Conservation (phyloP, 1,140 invertebrate genomes). For the Gerris buenoi region DNA sequence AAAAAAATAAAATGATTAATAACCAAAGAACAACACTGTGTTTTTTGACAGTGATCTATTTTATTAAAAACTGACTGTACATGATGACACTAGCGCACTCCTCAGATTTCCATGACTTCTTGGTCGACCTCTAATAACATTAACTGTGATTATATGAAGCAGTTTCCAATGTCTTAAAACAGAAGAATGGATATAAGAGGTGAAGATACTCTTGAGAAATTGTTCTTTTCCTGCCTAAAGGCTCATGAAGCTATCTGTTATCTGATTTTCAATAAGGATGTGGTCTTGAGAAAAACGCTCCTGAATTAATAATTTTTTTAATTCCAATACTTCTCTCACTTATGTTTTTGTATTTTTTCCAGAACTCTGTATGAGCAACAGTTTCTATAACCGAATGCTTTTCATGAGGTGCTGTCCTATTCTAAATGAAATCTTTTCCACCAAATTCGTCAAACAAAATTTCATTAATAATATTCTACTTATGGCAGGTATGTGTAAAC, state of each 20-base stretch:
- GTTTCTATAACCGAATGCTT: not conserved
- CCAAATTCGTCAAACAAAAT: not conserved
- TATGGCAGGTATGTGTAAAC: not conserved
- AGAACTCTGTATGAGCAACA: not conserved
- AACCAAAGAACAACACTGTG: too few relatives aligned
- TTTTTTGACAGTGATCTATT: too few relatives aligned
- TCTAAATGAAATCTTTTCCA: not conserved
- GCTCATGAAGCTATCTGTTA: too few relatives aligned
- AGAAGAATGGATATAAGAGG: not conserved
- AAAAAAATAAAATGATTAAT: too few relatives aligned
- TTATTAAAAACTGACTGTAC: too few relatives aligned
- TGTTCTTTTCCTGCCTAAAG: not conserved
- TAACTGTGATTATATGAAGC: too few relatives aligned
- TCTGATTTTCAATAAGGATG: not conserved
- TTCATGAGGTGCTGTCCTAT: not conserved
- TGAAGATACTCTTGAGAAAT: not conserved
- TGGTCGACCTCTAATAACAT: too few relatives aligned
- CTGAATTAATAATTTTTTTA: not conserved
- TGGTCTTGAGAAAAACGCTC: too few relatives aligned
- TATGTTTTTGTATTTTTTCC: not conserved
- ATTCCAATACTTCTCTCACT: not conserved
- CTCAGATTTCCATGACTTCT: too few relatives aligned
- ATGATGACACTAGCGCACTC: too few relatives aligned
- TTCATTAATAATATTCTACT: not conserved
- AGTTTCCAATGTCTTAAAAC: not conserved